Conservation (phyloP, 2,888 invertebrate species). For the Nesidiocoris tenuis region DNA sequence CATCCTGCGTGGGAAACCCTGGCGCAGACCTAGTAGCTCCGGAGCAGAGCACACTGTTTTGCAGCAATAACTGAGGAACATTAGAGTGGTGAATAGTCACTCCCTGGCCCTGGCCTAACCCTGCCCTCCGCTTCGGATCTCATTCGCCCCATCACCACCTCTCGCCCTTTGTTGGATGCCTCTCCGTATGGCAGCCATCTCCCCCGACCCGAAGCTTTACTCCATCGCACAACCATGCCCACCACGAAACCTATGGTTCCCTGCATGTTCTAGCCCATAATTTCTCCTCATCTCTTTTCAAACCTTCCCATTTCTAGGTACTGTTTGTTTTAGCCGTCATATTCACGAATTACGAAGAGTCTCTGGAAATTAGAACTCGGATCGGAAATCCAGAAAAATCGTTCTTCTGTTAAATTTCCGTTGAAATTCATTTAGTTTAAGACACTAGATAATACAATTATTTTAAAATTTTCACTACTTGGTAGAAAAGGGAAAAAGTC, state of each 20-base stretch:
- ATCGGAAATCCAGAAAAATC: no score
- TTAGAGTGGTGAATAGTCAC: conserved; percentile 37
- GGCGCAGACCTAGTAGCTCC: neutral
- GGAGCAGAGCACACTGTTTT: conserved; percentile 19
- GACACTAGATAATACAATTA: no score
- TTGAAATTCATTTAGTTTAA: no score
- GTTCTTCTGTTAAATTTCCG: no score
- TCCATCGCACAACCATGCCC: neutral
- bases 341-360: no score
- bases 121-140: neutral
- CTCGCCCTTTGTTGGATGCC: neutral
- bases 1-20: conserved; percentile 13
- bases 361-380: no score
- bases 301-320: no score
- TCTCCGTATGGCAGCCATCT: neutral
- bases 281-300: neutral
- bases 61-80: conserved; percentile 36
- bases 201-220: neutral
- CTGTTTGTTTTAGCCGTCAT: no score
- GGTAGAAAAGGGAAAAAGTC: no score
- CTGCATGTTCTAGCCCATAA: neutral
- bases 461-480: no score
- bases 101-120: conserved; percentile 2
- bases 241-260: neutral
- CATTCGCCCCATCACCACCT: neutral